Conservation (phyloP, 2,113 vertebrate species). For the Actinemys pallida region DNA sequence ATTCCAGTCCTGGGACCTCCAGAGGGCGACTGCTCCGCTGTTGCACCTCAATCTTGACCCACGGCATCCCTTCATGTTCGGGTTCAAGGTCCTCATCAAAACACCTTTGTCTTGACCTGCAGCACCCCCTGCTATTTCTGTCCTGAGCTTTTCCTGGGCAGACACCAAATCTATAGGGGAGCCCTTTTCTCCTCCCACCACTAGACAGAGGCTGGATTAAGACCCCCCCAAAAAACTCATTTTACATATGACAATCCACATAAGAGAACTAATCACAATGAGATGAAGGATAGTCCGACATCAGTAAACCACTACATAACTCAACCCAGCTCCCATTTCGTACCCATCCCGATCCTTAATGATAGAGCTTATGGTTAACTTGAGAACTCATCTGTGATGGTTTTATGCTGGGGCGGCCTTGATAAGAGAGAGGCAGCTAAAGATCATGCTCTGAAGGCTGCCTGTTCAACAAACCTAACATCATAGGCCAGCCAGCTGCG, state of each 20-base stretch:
- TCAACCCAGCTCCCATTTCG: not conserved
- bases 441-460: not conserved
- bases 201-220: not conserved
- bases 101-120: not conserved
- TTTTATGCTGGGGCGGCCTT: not conserved
- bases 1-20: not conserved
- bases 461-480: not conserved
- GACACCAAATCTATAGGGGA: not conserved
- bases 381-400: not conserved
- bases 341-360: not conserved
- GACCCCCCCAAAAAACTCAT: not conserved
- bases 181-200: not conserved
- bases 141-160: not conserved
- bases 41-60: not conserved
- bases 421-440: not conserved
- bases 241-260: not conserved
- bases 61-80: not conserved
- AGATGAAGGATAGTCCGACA: not conserved
- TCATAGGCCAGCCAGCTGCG: slow-evolving; percentile 8
- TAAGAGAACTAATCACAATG: accelerated
- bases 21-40: not conserved
- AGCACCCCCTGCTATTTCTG: not conserved
- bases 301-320: not conserved
- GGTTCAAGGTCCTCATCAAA: too few species aligned
- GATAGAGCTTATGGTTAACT: not conserved